A percentile compares a stretch with the other conserved stretches of the same genome.
Evolutionary conservation across 2,113 vertebrate species (phyloP).

Genomic region (Boulengeromyrus knoepffleri): DNA sequence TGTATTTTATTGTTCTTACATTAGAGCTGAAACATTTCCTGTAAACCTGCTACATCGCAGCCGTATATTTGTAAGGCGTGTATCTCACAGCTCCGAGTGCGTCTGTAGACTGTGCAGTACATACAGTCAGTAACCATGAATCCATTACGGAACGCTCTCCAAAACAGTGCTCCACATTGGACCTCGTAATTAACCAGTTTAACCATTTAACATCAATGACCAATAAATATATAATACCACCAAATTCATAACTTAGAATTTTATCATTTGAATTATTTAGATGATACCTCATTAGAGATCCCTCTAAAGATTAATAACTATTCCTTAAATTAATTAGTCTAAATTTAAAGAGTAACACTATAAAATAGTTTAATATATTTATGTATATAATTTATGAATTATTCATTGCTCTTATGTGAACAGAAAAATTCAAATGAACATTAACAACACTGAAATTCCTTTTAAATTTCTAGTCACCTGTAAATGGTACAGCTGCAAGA

Average conservation of each 20-base stretch:
- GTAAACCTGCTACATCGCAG: not conserved
- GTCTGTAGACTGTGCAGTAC: not conserved
- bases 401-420: not conserved
- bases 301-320: not conserved
- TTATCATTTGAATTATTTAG: not conserved
- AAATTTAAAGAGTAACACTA: not conserved
- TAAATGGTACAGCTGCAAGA: not conserved
- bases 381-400: not conserved
- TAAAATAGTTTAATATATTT: not conserved
- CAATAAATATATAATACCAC: not conserved
- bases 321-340: not conserved
- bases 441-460: not conserved
- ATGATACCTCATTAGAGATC: not conserved
- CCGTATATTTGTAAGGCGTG: not conserved
- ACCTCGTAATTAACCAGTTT: not conserved
- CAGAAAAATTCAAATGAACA: not conserved
- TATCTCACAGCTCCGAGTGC: not conserved
- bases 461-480: not conserved
- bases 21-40: not conserved
- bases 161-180: constrained; percentile 21
- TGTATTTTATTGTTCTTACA: not conserved
- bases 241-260: not conserved
- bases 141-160: not conserved
- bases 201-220: not conserved
- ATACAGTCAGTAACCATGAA: not conserved